A percentile compares a stretch with the other conserved stretches of the same genome.
phyloP scores from a whole-genome alignment of 2,888 invertebrate genomes.

The Eutolmus rufibarbis region DNA sequence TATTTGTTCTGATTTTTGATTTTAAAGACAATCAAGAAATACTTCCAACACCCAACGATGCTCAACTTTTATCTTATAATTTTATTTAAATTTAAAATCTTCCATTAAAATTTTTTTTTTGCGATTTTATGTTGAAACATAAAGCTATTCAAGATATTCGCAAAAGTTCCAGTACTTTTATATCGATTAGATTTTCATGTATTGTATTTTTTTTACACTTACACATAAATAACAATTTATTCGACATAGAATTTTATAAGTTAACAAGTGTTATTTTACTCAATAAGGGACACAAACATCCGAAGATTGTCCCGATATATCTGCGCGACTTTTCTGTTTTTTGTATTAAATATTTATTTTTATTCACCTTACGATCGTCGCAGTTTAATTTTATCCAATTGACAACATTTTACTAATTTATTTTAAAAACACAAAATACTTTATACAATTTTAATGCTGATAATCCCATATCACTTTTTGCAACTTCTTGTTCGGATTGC shows the following conservation, averaged over 20 bases:
- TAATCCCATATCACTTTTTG: background rate
- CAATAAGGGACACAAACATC: background rate
- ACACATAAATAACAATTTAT: constrained; percentile 12
- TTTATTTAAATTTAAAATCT: background rate
- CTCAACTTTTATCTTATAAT: background rate
- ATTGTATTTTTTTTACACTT: background rate
- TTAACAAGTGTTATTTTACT: background rate
- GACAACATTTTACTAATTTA: background rate
- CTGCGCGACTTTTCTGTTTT: background rate
- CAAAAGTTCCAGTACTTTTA: background rate
- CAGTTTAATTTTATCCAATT: background rate
- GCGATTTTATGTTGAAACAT: background rate
- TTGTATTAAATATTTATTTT: background rate
- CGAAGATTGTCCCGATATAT: background rate
- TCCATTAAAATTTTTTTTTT: too few species aligned
- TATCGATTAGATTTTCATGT: background rate
- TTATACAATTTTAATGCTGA: background rate
- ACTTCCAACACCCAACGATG: background rate
- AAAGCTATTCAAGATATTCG: background rate
- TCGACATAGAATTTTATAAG: constrained; percentile 11
- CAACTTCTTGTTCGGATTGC: background rate
- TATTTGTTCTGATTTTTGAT: background rate
- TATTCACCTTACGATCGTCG: background rate
- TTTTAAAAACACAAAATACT: background rate
- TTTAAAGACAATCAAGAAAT: background rate